These are phyloP conservation scores for Heterodera carotae DNA, from an alignment of 1,140 invertebrate species.

Conservation along the genomic window DNA sequence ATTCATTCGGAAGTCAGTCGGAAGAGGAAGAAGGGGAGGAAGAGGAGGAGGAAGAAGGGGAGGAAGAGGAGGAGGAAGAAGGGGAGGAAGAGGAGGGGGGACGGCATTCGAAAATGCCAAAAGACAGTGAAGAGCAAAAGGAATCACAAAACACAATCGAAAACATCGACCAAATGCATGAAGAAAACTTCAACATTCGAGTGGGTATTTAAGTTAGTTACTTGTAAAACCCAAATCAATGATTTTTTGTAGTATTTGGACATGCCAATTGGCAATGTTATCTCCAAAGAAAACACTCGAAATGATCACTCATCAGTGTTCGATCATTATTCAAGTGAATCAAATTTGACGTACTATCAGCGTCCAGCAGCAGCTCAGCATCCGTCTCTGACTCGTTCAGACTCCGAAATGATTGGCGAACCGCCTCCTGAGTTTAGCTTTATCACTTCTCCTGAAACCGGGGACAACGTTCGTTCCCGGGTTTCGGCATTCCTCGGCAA, in stretches of 20 bases:
- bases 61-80: not conserved
- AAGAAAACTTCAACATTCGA: slow-evolving; percentile 10
- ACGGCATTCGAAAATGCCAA: not conserved
- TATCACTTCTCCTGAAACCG: not conserved
- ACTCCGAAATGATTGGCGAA: slow-evolving; percentile 6
- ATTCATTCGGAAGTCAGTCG: not conserved
- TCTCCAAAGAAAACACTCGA: not conserved
- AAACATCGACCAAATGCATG: slow-evolving; percentile 19
- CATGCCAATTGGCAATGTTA: not conserved
- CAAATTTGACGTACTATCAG: not conserved
- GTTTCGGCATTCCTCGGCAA: not conserved
- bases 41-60: not conserved
- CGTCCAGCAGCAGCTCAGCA: not conserved
- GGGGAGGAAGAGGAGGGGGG: not conserved
- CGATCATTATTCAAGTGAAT: not conserved
- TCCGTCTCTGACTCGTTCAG: not conserved
- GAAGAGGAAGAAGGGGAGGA: not conserved
- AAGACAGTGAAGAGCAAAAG: too few species aligned
- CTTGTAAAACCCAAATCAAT: too few species aligned
- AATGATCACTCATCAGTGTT: not conserved
- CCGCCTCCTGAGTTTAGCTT: not conserved
- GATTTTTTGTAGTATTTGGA: too few species aligned
- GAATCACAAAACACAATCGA: too few species aligned
- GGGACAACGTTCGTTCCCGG: not conserved
- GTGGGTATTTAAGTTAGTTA: not conserved